Evolutionary conservation across 2,797 vertebrate species (phyloP).

Genomic region (Aldrovandia affinis): DNA sequence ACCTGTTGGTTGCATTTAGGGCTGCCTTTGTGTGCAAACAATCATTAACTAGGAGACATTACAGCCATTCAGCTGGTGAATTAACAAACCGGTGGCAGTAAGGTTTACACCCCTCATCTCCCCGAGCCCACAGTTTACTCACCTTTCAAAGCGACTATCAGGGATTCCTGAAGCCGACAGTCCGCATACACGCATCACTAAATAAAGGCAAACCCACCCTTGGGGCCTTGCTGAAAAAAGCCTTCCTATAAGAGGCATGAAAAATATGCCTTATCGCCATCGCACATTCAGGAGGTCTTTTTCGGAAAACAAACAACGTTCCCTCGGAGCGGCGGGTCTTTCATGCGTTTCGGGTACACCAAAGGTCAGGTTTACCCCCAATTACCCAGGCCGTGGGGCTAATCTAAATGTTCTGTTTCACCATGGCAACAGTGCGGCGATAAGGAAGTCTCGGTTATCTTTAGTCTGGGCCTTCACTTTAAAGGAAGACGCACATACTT

Average conservation of each 20-base stretch:
- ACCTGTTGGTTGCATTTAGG: background rate
- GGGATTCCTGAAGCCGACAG: background rate
- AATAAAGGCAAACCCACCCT: background rate
- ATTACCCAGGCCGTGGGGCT: background rate
- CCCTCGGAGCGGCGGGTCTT: background rate
- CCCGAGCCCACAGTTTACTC: background rate
- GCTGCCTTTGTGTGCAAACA: background rate
- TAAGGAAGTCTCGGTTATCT: constrained; percentile 9
- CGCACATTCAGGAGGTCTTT: background rate
- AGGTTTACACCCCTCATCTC: background rate
- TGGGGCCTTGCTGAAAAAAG: background rate
- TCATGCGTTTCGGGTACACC: background rate
- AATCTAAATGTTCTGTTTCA: background rate
- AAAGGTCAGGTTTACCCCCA: background rate
- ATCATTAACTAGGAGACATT: background rate
- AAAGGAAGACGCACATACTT: background rate
- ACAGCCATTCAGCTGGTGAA: background rate
- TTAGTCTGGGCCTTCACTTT: background rate
- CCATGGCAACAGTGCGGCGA: background rate
- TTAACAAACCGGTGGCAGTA: background rate
- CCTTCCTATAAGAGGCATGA: background rate
- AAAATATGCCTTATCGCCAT: background rate
- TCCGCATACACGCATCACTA: background rate
- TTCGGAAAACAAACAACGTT: no score
- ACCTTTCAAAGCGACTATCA: background rate